Evolutionary conservation across 2,797 vertebrate genomes (phyloP).

Genomic region (Nothura maculosa): DNA sequence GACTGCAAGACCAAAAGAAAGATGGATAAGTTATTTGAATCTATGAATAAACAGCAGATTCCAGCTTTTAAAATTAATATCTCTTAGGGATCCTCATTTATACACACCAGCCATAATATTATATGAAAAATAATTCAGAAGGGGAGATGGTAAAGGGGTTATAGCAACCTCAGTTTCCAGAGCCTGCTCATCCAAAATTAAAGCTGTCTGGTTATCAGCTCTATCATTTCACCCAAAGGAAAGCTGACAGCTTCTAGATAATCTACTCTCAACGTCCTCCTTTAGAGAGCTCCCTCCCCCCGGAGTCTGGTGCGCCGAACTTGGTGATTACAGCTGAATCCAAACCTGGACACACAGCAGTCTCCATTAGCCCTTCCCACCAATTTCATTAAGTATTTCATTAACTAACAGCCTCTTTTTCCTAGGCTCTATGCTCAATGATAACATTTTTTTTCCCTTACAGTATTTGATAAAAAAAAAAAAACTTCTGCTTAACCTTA

Average conservation of each 20-base stretch:
- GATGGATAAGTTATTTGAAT: neutral
- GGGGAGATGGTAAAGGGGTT: neutral
- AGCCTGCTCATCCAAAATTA: neutral
- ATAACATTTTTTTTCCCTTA: accelerated
- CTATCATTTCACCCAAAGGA: neutral
- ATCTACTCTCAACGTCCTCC: neutral
- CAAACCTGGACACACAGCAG: neutral
- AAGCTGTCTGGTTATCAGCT: neutral
- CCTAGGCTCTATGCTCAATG: neutral
- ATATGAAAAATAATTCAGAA: neutral
- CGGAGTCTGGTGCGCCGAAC: accelerated
- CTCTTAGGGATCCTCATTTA: neutral
- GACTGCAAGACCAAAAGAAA: neutral
- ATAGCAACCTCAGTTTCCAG: neutral
- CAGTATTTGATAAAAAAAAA: neutral
- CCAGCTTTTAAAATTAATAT: neutral
- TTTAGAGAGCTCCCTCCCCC: neutral
- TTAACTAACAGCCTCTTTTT: neutral
- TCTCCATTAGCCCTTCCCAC: neutral
- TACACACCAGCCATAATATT: neutral
- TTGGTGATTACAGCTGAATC: neutral
- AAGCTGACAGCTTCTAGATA: constrained; percentile 12
- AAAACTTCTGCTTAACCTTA: neutral
- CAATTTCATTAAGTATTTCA: neutral
- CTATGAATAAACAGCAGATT: constrained; percentile 1